Conservation (phyloP, 2,888 invertebrate species). For the Calephelis perditalis region DNA sequence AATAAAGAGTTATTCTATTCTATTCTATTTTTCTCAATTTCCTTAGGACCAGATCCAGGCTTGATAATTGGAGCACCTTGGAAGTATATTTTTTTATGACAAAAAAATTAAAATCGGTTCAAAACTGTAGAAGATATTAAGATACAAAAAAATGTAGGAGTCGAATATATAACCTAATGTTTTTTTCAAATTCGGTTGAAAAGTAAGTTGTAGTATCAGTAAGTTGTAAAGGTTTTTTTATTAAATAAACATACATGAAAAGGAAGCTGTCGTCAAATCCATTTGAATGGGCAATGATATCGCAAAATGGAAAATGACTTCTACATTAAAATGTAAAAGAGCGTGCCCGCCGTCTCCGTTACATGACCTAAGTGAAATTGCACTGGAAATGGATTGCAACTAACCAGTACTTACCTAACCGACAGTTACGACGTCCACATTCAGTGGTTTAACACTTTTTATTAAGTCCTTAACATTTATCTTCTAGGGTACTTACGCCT, state of each 20-base stretch:
- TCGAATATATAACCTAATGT: no score
- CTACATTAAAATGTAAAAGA: slow-evolving; percentile 47
- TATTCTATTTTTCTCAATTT: no score
- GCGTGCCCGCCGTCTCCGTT: slow-evolving; percentile 42
- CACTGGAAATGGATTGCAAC: slow-evolving; percentile 57
- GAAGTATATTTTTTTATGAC: no score
- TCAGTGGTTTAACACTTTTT: background rate
- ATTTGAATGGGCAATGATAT: slow-evolving; percentile 10
- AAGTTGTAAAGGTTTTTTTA: no score
- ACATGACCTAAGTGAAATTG: slow-evolving; percentile 48
- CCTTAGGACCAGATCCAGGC: no score
- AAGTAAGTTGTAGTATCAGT: background rate
- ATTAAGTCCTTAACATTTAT: background rate
- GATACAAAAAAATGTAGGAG: no score
- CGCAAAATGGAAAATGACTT: slow-evolving; percentile 12
- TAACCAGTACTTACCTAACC: slow-evolving; percentile 13
- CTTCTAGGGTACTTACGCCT: background rate
- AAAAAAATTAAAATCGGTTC: no score
- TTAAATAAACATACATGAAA: slow-evolving; percentile 7
- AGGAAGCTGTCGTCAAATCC: background rate
- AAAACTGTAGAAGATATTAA: no score
- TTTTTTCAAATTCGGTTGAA: no score
- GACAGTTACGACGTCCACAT: slow-evolving; percentile 45
- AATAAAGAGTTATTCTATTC: no score
- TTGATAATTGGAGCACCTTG: no score